Conservation (phyloP, 2,797 vertebrate genomes). For the Anguilla megastoma region DNA sequence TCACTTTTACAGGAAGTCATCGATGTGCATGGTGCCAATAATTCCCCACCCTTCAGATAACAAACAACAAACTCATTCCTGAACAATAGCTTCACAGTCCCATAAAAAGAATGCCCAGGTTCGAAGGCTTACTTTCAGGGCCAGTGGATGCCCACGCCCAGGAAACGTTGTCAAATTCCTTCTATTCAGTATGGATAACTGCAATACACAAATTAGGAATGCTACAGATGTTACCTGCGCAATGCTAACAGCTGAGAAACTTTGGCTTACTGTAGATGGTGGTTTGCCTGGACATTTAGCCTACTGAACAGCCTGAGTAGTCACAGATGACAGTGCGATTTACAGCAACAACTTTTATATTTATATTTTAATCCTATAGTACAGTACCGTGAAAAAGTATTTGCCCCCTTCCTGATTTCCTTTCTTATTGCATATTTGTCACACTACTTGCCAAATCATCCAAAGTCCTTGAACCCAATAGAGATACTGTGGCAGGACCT, state of each 20-base stretch:
- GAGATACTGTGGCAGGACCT: too few relatives aligned
- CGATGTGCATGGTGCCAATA: background rate
- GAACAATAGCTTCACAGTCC: background rate
- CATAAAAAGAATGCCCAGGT: background rate
- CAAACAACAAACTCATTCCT: background rate
- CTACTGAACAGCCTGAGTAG: background rate
- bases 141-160: background rate
- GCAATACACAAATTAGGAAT: background rate
- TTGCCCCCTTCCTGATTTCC: too few relatives aligned
- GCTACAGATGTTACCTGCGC: background rate
- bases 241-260: background rate
- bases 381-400: too few relatives aligned
- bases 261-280: background rate
- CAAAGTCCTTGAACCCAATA: too few relatives aligned
- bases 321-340: background rate
- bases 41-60: background rate
- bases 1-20: background rate
- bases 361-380: background rate
- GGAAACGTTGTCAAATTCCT: background rate
- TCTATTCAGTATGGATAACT: background rate
- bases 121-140: background rate
- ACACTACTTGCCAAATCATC: too few relatives aligned
- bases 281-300: background rate
- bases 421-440: too few relatives aligned
- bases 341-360: background rate